Evolutionary conservation across 2,888 invertebrate species (phyloP).

Genomic region (Drosophila kuntzei): DNA sequence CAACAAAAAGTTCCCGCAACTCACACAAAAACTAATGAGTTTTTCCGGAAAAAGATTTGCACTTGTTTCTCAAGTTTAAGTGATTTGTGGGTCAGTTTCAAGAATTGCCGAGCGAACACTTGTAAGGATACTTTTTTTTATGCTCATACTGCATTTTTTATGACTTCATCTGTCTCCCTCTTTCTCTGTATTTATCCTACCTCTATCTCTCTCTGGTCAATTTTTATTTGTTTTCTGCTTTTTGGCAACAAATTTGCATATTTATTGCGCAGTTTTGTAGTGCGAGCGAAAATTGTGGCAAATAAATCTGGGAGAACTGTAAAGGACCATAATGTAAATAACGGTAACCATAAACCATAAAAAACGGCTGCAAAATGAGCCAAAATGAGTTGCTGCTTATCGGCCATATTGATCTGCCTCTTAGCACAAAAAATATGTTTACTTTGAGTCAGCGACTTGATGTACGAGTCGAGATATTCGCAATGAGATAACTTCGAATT

Average conservation of each 20-base stretch:
- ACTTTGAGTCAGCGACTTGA: slow-evolving; percentile 70
- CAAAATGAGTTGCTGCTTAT: slow-evolving; percentile 59
- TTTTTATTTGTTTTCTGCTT: slow-evolving; percentile 37
- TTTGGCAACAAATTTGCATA: slow-evolving; percentile 70
- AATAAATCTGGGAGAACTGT: slow-evolving; percentile 66
- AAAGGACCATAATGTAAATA: slow-evolving; percentile 60
- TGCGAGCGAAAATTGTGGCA: slow-evolving; percentile 52
- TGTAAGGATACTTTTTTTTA: slow-evolving; percentile 2
- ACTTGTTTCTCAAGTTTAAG: slow-evolving; percentile 55
- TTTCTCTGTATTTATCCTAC: background rate
- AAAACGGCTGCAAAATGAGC: slow-evolving; percentile 32
- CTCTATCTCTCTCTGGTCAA: slow-evolving; percentile 12
- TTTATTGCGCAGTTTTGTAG: slow-evolving; percentile 74
- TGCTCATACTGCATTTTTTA: slow-evolving; percentile 3
- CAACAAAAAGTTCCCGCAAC: background rate
- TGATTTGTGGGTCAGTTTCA: slow-evolving; percentile 55
- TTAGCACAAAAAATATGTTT: slow-evolving; percentile 58
- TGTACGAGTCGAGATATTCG: slow-evolving; percentile 46
- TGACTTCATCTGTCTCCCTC: background rate
- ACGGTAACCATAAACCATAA: slow-evolving; percentile 57
- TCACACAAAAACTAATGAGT: slow-evolving; percentile 66
- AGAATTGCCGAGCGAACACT: slow-evolving; percentile 30
- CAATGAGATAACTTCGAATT: slow-evolving; percentile 52
- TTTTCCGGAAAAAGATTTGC: slow-evolving; percentile 59
- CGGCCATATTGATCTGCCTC: slow-evolving; percentile 65